Evolutionary conservation across 2,888 invertebrate genomes (phyloP).

Genomic region (Erebia palarica): DNA sequence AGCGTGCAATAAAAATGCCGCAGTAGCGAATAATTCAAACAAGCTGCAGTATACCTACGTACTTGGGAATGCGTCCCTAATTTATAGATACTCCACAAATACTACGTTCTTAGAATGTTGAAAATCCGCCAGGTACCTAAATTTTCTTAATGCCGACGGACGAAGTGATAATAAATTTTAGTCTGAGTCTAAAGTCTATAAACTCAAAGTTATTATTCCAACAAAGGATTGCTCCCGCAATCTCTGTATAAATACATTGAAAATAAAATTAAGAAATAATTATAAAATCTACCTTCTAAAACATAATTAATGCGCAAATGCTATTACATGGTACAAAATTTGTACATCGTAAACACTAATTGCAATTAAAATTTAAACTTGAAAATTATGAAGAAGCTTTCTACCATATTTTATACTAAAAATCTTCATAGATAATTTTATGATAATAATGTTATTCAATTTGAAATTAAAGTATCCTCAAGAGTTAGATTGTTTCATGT

Average conservation of each 20-base stretch:
- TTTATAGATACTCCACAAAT: slow-evolving; percentile 11
- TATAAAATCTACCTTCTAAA: background rate
- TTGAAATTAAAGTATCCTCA: no score
- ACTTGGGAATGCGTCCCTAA: slow-evolving; percentile 9
- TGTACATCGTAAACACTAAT: background rate
- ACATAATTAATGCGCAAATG: background rate
- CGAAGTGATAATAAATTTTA: background rate
- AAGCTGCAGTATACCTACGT: background rate
- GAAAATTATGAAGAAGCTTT: background rate
- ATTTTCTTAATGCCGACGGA: background rate
- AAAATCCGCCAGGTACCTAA: background rate
- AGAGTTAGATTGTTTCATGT: no score
- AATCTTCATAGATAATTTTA: background rate
- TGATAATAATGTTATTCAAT: background rate
- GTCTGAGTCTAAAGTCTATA: background rate
- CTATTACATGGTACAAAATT: background rate
- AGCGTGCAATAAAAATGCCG: slow-evolving; percentile 44
- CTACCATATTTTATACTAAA: background rate
- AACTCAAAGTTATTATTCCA: background rate
- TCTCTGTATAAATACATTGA: no score
- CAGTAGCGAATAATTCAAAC: slow-evolving; percentile 37
- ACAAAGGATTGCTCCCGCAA: no score
- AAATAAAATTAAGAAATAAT: background rate
- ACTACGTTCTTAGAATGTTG: slow-evolving; percentile 4
- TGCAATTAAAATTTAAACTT: background rate